Base-by-base conservation (phyloP, 2,888 invertebrate genomes). In the Megamerina dolium region DNA sequence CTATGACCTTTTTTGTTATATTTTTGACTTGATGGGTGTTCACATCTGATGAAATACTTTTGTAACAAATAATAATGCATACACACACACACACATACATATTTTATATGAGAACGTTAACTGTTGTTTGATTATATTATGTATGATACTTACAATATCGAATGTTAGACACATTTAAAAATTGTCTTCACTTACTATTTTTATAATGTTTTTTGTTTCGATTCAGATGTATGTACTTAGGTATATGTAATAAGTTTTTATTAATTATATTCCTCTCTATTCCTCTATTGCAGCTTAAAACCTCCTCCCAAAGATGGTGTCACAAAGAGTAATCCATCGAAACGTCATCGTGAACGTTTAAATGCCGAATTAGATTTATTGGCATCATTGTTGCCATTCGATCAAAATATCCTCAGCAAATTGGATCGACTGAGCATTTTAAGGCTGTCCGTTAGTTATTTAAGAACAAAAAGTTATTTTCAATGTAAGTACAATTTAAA, bases 391-490 rank as follows among this genome's bases (percentile, higher is more conserved):
- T 78, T 93, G 60, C 96, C 96, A 59, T 96, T 94, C 77, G 95
- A 96, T 74, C 93, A 95, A 76, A 94, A 93, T 73, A 95, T 96
- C 70, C 85, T 96, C 59, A 92, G 93, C 73, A 97, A 99, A 75
- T 78, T 99, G 69, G 99, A 99, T 78, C 84, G 99, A 63, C 84
- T 99, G 56, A 96, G 95, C 69, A 97, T 99, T 64, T 81, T 99
- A 60, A 81, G 99, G 67, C 83, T 99, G 53, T 94, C 95, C 43
- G 99, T 99, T 74, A 94, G 94, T 77, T 99, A 96, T 74, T 82
- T 99, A 60, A 83, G 97, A 63, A 97, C 95, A 66, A 99, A 99
- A 77, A 94, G 95, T 76, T 99, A 97, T 79, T 99, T 99, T 77
- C 95, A 96, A 88, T 94, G 97, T 97, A 75, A 79, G 82, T 47